These are phyloP conservation scores for Clitarchus hookeri DNA, from an alignment of 2,888 invertebrate species.

Conservation along the genomic window DNA sequence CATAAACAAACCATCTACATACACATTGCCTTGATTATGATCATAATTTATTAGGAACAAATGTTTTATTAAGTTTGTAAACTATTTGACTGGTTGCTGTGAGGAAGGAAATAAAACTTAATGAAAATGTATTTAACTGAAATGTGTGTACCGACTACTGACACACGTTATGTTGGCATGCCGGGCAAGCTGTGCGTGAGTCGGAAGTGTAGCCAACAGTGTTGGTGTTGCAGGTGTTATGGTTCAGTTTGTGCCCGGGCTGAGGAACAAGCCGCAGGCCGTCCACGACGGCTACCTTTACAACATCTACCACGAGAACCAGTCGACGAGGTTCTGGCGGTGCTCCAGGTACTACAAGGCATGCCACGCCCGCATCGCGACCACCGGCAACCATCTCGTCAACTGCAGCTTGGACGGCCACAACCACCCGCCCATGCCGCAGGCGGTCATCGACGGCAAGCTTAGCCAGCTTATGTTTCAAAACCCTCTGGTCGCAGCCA, in stretches of 20 bases:
- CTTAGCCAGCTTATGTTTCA: not conserved
- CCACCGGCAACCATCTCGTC: not conserved
- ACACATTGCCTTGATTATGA: no score
- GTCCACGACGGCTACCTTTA: not conserved
- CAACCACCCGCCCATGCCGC: not conserved
- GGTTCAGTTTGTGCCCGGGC: not conserved
- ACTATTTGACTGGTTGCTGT: no score
- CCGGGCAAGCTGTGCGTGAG: not conserved
- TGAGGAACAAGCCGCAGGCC: not conserved
- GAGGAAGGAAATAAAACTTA: no score
- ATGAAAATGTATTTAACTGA: no score
- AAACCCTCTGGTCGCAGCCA: not conserved
- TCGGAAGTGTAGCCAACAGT: not conserved
- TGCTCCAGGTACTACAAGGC: not conserved
- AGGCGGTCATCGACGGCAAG: not conserved
- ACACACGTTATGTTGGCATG: not conserved
- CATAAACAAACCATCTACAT: no score
- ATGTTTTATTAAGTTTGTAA: no score
- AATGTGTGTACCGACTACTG: no score
- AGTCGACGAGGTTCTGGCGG: slow-evolving; percentile 14
- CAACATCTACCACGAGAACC: slow-evolving; percentile 10
- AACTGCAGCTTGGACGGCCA: not conserved
- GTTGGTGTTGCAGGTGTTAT: not conserved
- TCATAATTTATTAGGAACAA: no score
- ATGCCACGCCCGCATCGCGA: not conserved